Evolutionary conservation across 2,113 vertebrate genomes (phyloP), one percentile per base, ranked within the genome.

Genomic region (Hydrochoerus hydrochaeris): DNA sequence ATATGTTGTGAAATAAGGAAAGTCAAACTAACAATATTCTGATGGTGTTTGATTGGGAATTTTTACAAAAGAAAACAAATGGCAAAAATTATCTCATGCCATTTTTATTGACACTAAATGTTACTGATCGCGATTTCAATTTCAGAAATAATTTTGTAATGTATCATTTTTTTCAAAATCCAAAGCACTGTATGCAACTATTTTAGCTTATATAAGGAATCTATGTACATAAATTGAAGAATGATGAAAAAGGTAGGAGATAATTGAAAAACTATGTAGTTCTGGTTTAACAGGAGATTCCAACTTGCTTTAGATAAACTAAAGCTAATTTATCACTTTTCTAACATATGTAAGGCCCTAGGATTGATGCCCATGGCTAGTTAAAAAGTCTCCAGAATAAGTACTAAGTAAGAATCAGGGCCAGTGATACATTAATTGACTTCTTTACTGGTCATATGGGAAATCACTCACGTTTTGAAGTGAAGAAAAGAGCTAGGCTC

Each of bases 391-490:
- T 57, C 52, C 17, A n/a, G 28, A 44, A 41, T 78, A 7, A 77
- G 32, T 88, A 5, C 5, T 19, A 87, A 84, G 71, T 3, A 54
- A 75, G 63, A 94, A 1, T 4, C 8, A 35, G 13, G 28, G n/a
- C 60, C 13, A 52, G 38, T 67, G 35, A 93, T 19, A 46, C 28
- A 75, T 62, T 85, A 85, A 77, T 46, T 95, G 46, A 1, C 3
- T 83, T 96, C 2, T 22, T 81, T 60, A 60, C 2, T 58, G 7
- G 24, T 54, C 49, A 1, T 3, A 86, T 83, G 26, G 16, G 1
- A 88, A 94, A 85, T 87, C 28, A 90, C 57, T 10, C 28, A 54
- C 10, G 83, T 81, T 90, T 94, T 67, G 57, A 71, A 90, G 28
- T 82, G 17, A 11, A 67, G 4, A 9, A 67, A 49, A 11, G 4